Base-by-base conservation (phyloP, 2,888 invertebrate species). In the Marronus borbonicus region DNA sequence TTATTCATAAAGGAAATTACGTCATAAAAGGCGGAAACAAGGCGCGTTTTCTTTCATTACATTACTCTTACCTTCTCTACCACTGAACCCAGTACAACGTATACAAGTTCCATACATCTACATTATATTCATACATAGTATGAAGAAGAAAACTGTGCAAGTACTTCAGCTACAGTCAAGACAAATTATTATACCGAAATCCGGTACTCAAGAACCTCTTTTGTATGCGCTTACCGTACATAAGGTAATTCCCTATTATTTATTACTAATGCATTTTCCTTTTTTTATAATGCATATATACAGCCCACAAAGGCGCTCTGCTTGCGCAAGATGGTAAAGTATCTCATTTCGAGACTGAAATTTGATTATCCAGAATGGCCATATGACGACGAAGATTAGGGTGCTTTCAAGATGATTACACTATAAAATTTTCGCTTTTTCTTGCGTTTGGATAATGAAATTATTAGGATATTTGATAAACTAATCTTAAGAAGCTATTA, bases 1-100 rank as follows among this genome's bases (percentile, higher is more conserved):
- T 85, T 85, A 85, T 85, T 85, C 84, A 84, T 85, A 84, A 84
- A 84, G 84, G 84, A 84, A 85, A 85, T 84, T 83, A 84, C 82
- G 84, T 83, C 83, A 83, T 85, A 85, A 85, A 85, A 83, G 83
- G 83, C 83, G 85, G 84, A 84, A 85, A 83, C 83, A 81, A 83
- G 83, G 83, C 83, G 83, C 84, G 83, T 83, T 83, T 84, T 84
- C 84, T 84, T 44, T 85, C 85, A 85, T 85, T 85, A 83, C 83
- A 81, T 83, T 84, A 83, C 83, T 82, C 83, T 81, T 79, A 81
- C 81, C 82, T 81, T 82, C 80, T 80, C 77, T 80, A 75, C 79
- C 62, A 72, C 70, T 77, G 75, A 79, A 76, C 77, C 80, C 79
- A 69, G 49, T 65, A 65, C 39, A 55, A 58, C 55, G 8, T 49